Percentiles rank a stretch among this genome's conserved stretches.
These are phyloP conservation scores for Gastrophryne carolinensis DNA, from an alignment of 2,797 vertebrate species.

Conservation along the genomic window DNA sequence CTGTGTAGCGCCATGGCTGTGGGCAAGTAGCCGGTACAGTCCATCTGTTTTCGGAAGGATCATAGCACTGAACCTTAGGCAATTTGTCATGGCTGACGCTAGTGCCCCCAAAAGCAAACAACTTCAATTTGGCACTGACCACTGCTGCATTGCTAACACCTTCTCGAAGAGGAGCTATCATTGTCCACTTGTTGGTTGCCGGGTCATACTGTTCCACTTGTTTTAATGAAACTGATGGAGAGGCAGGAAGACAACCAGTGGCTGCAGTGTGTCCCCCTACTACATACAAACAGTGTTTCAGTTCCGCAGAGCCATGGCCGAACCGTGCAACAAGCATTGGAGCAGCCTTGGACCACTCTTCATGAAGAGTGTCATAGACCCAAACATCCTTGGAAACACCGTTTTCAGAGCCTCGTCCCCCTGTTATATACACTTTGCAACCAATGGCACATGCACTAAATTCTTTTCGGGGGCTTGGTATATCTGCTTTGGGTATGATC, in stretches of 20 bases:
- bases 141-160: slow-evolving; percentile 97
- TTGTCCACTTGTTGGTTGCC: slow-evolving; percentile 94
- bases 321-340: slow-evolving; percentile 97
- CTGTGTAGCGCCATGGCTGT: slow-evolving; percentile 97
- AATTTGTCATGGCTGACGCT: slow-evolving; percentile 96
- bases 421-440: slow-evolving; percentile 96
- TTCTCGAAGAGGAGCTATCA: slow-evolving; percentile 93
- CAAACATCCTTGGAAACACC: slow-evolving; percentile 98
- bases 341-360: slow-evolving; percentile 97
- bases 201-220: slow-evolving; percentile 98
- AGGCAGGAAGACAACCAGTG: slow-evolving; percentile 92
- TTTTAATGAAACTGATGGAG: slow-evolving; percentile 94
- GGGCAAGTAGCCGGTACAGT: slow-evolving; percentile 94
- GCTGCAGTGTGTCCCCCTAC: slow-evolving; percentile 95
- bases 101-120: slow-evolving; percentile 95
- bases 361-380: slow-evolving; percentile 95
- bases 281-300: slow-evolving; percentile 94
- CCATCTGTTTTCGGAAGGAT: slow-evolving; percentile 95
- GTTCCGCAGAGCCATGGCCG: slow-evolving; percentile 92
- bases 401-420: slow-evolving; percentile 93
- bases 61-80: slow-evolving; percentile 97
- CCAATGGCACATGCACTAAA: slow-evolving; percentile 97
- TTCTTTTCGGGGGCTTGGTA: slow-evolving; percentile 96
- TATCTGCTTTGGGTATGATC: slow-evolving; percentile 97
- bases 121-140: slow-evolving; percentile 94